Base-by-base conservation (phyloP, 2,888 invertebrate genomes). In the Watsonalla binaria region DNA sequence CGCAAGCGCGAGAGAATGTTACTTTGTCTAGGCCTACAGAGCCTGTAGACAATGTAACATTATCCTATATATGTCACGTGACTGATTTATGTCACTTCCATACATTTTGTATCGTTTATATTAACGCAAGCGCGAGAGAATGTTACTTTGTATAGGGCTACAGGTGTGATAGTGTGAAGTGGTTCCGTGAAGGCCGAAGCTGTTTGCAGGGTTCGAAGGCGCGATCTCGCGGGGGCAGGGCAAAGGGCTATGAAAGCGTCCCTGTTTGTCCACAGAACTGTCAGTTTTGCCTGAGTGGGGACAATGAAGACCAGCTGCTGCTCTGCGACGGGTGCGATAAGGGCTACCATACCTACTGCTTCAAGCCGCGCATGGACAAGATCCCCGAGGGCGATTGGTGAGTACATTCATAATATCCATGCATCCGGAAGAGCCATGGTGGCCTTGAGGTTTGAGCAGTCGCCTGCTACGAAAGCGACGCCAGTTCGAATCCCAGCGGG, bases 381-480 rank as follows among this genome's bases (percentile, higher is more conserved):
- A 98, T 99, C 84, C 99, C 99, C 14, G 98, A 98, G 68, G 99
- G 99, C 37, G 98, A 99, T 84, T 99, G 99, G 99, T 97, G 77
- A 92, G n/a, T n/a, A n/a, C n/a, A n/a, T n/a, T n/a, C n/a, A n/a
- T n/a, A n/a, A n/a, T n/a, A n/a, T n/a, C n/a, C n/a, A n/a, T n/a
- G n/a, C n/a, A n/a, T n/a, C n/a, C n/a, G n/a, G n/a, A n/a, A n/a
- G n/a, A n/a, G n/a, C n/a, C n/a, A n/a, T n/a, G n/a, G n/a, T n/a
- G n/a, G n/a, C n/a, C n/a, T n/a, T n/a, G n/a, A n/a, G n/a, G n/a
- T n/a, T n/a, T n/a, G n/a, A n/a, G n/a, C n/a, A n/a, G n/a, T n/a
- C n/a, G n/a, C n/a, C n/a, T n/a, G n/a, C n/a, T n/a, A n/a, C n/a
- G n/a, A n/a, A n/a, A n/a, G n/a, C n/a, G n/a, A n/a, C n/a, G n/a